Evolutionary conservation across 2,888 invertebrate genomes (phyloP).

Genomic region (Terebella lapidaria): DNA sequence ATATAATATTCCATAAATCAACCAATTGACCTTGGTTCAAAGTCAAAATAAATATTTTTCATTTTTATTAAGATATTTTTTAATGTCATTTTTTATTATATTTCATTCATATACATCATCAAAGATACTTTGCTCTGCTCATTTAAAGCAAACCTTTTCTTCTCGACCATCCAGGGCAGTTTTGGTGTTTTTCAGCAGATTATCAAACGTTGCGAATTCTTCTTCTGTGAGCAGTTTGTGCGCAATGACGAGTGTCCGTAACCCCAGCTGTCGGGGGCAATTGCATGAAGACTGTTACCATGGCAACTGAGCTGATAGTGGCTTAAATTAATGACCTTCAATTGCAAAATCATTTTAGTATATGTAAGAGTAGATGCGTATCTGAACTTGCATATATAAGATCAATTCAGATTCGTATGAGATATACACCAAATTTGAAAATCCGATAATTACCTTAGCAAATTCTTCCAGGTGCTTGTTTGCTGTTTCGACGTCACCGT

Average conservation of each 20-base stretch:
- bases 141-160: constrained; percentile 51
- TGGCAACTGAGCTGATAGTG: no score
- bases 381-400: no score
- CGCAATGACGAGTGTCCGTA: constrained; percentile 78
- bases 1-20: background rate
- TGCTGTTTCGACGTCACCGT: constrained; percentile 50
- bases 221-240: constrained; percentile 53
- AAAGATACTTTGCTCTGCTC: no score
- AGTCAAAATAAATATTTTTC: no score
- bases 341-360: no score
- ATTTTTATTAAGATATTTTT: no score
- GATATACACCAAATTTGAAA: background rate
- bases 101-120: no score
- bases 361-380: no score
- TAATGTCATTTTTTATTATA: no score
- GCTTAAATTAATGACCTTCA: no score
- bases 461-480: constrained; percentile 57
- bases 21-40: no score
- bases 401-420: background rate
- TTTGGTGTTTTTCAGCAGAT: constrained; percentile 53
- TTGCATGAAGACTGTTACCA: no score
- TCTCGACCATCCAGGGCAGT: constrained; percentile 55
- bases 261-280: constrained; percentile 57
- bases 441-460: constrained; percentile 55
- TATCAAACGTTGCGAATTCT: constrained; percentile 62